Conservation (phyloP, 2,888 invertebrate species). For the Drosophila kokeensis region DNA sequence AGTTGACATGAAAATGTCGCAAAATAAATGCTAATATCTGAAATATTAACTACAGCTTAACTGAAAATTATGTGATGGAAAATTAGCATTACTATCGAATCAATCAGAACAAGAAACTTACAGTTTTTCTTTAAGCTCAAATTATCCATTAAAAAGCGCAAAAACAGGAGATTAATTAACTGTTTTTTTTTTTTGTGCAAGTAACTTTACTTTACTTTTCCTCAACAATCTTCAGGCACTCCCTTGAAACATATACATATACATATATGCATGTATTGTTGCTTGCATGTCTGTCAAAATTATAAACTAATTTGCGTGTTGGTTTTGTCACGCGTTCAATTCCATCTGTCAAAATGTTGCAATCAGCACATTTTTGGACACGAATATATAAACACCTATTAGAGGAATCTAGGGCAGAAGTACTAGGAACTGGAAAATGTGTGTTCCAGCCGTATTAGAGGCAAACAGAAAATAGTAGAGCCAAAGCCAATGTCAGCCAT, state of each 20-base stretch:
- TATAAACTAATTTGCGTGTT: constrained; percentile 63
- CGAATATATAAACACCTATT: neutral
- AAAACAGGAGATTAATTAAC: neutral
- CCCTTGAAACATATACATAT: neutral
- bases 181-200: too few relatives aligned
- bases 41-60: neutral
- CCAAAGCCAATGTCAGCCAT: constrained; percentile 46
- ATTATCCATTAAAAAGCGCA: neutral
- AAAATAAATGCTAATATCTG: neutral
- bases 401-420: neutral
- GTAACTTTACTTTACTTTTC: neutral
- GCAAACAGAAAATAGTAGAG: constrained; percentile 19
- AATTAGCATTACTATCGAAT: neutral
- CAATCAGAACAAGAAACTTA: neutral
- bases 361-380: constrained; percentile 7
- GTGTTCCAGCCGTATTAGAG: constrained; percentile 35
- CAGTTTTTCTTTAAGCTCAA: neutral
- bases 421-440: constrained; percentile 20
- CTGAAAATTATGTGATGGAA: neutral
- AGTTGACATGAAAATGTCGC: constrained; percentile 24
- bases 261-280: constrained; percentile 2
- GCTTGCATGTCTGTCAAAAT: constrained; percentile 33
- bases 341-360: constrained; percentile 32
- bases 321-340: constrained; percentile 44
- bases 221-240: neutral